Base-by-base conservation (phyloP, 1,140 invertebrate species). In the Drosophila novamexicana region DNA sequence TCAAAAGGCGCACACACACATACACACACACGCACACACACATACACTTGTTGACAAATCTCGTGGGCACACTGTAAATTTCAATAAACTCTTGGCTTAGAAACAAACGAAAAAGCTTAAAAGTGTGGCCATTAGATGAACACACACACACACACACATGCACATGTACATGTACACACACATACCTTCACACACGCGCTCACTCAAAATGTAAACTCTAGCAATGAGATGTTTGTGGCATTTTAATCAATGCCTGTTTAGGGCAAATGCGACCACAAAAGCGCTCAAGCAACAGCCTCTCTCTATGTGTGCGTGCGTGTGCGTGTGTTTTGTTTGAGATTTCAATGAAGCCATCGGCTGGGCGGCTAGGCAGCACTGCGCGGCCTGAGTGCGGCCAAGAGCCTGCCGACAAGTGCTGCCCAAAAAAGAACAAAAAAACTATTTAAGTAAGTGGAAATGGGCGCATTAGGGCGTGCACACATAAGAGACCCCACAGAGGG, bases 361-460 rank as follows among this genome's bases (percentile, higher is more conserved):
- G 8, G 12, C 7, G 18, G 58, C 32, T 57, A 50, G 49, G 54
- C 12, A 7, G 16, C n/a, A 40, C 7, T 44, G 16, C 29, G 39
- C 6, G 37, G 14, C 57, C 63, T 61, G 63, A 73, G 64, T 42
- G 56, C 32, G 63, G 64, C 53, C 54, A 59, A 77, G 61, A 58
- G 78, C 40, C 40, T 29, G 79, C 63, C 52, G 14, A 69, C 52
- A 84, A 79, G 81, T 74, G 81, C 69, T 50, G 74, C 36, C 75
- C 36, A 71, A 84, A 62, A 62, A 84, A 67, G 67, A 80, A 70
- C 53, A 88, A 69, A 18, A 18, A 76, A 70, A 84, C 84, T 88
- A 88, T 89, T 84, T 84, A 89, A 81, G 77, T 84, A 88, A 89
- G 85, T 88, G 84, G 80, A 88, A 89, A 81, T 88, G 80, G 84